Conservation (phyloP, 2,888 invertebrate species). For the Deilephila porcellus region DNA sequence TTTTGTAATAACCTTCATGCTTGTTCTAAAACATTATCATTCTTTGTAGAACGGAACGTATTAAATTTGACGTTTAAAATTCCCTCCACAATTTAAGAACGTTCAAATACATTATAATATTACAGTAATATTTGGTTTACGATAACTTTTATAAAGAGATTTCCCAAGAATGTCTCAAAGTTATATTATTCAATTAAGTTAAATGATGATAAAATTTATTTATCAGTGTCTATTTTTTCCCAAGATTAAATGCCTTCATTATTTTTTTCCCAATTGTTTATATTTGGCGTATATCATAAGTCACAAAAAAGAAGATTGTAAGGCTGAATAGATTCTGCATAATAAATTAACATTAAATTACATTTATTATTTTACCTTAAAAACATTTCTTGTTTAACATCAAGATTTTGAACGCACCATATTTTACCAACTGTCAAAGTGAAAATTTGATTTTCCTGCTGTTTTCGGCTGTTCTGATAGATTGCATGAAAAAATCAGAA, state of each 20-base stretch:
- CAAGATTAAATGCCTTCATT: too few species aligned
- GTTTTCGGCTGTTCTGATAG: conserved; percentile 11
- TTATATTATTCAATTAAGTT: too few species aligned
- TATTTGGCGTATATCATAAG: too few species aligned
- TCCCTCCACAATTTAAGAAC: conserved; percentile 1
- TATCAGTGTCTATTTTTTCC: too few species aligned
- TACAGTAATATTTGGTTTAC: too few species aligned
- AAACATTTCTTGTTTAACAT: neutral
- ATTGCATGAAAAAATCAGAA: neutral
- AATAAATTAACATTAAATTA: too few species aligned
- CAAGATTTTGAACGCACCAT: neutral
- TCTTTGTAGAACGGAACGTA: neutral
- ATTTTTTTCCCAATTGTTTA: too few species aligned
- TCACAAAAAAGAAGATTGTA: too few species aligned
- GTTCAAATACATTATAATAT: neutral
- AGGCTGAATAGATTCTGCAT: too few species aligned
- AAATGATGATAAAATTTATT: too few species aligned
- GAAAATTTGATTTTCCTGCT: conserved; percentile 29
- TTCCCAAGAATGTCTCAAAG: too few species aligned
- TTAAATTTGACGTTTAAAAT: neutral
- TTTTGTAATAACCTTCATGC: neutral
- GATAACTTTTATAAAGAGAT: too few species aligned
- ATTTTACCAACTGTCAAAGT: conserved; percentile 25
- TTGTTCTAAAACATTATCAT: neutral
- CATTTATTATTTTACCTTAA: neutral